These are phyloP conservation scores for Sinosuthora webbiana DNA, from an alignment of 2,113 vertebrate genomes.

Conservation along the genomic window DNA sequence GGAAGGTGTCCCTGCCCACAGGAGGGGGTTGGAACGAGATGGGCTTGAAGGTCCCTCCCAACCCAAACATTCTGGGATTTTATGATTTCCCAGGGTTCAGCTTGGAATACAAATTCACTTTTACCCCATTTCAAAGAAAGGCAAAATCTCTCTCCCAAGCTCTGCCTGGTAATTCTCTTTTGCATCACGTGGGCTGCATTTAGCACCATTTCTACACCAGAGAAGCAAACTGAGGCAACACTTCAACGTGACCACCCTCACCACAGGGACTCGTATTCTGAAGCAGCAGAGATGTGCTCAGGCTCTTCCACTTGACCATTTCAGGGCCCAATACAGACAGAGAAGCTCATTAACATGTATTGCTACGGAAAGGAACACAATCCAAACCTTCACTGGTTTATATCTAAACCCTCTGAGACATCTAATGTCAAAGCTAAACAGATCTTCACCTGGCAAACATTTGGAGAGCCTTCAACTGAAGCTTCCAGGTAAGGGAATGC, in stretches of 20 bases:
- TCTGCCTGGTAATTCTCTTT: background rate
- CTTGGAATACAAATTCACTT: background rate
- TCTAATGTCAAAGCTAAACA: background rate
- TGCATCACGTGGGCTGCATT: background rate
- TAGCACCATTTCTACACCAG: background rate
- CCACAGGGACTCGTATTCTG: background rate
- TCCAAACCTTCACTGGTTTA: background rate
- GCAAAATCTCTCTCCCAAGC: background rate
- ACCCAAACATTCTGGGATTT: background rate
- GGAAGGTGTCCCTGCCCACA: background rate
- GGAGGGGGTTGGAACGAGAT: fast-evolving
- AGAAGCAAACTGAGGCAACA: background rate
- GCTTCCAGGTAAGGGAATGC: background rate
- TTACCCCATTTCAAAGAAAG: background rate
- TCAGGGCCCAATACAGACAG: background rate
- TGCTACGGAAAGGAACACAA: background rate
- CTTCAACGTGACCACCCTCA: background rate
- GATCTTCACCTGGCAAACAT: background rate
- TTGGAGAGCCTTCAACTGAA: background rate
- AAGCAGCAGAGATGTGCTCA: background rate
- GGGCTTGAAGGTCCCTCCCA: background rate
- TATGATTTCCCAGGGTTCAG: background rate
- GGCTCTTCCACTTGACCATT: background rate
- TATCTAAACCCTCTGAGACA: background rate
- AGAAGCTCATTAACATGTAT: background rate